Base-by-base conservation (phyloP, 2,113 vertebrate genomes). In the Pelecanus crispus region DNA sequence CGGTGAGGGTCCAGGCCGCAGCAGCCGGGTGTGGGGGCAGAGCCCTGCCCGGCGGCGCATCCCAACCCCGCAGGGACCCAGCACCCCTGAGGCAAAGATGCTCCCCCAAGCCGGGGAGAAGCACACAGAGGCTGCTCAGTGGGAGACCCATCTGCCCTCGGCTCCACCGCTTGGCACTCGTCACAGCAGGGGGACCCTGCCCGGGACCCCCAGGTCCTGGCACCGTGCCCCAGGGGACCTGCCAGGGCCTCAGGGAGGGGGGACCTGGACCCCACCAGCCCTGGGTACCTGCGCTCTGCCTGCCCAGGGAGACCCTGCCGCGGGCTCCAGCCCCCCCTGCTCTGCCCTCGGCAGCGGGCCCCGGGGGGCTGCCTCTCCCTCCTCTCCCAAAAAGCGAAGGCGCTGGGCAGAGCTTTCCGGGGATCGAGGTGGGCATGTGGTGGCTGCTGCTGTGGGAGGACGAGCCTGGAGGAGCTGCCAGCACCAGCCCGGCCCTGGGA, bases 271-370 rank as follows among this genome's bases (percentile, higher is more conserved):
- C 32, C 44, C 2, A 0, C 47, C 42, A 47, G n/a, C 38, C 49
- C 65, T 40, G 62, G 44, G 17, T 29, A 19, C 38, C 47, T 0
- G 0, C 0, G 0, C 32, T 71, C 62, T 47, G n/a, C 36, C 55
- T 50, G 42, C 49, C n/a, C 1, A 0, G 50, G 49, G n/a, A 77
- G 15, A 52, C 28, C n/a, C 63, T 17, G 7, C 29, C 9, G 0
- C 4, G 62, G 73, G 36, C 58, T 80, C n/a, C 63, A 36, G 44
- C 63, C 29, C 59, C 34, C 26, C 67, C 13, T n/a, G 2, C n/a
- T 47, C 42, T 70, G 42, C 31, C 49, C 8, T 45, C 2, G 2
- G 71, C 63, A 15, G 20, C 3, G 36, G 13, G 19, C 6, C 68
- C 59, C 3, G 3, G 24, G 49, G 36, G 13, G 8, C 53, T 26